phyloP scores from a whole-genome alignment of 2,888 invertebrate genomes.

The Sarcophaga carnaria region DNA sequence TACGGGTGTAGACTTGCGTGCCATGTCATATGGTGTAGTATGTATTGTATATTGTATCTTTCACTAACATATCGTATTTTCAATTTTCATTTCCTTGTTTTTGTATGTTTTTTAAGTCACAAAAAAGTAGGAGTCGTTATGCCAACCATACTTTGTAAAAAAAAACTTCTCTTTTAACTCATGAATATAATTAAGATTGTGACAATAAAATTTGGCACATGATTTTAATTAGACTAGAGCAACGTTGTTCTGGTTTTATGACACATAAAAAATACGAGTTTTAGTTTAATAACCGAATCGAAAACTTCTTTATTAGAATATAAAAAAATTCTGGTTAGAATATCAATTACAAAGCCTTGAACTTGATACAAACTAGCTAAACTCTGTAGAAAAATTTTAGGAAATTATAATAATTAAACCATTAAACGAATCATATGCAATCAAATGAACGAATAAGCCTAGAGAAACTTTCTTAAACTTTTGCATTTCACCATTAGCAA shows the following conservation, averaged over 20 bases:
- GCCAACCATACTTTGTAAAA: background rate
- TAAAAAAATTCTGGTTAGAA: background rate
- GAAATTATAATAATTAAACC: background rate
- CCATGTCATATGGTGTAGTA: conserved; percentile 21
- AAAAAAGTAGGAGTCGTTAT: conserved; percentile 5
- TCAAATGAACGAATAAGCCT: too few species aligned
- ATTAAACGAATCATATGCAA: too few species aligned
- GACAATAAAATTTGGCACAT: conserved; percentile 49
- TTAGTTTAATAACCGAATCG: background rate
- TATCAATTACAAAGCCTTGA: conserved; percentile 10
- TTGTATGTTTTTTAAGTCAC: background rate
- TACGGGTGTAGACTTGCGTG: conserved; percentile 37
- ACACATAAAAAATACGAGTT: conserved; percentile 21
- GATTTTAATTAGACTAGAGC: conserved; percentile 47
- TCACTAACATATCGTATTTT: conserved; percentile 17
- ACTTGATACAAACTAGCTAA: conserved; percentile 16
- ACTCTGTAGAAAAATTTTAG: background rate
- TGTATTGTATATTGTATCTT: background rate
- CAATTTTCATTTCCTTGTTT: background rate
- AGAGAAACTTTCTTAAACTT: too few species aligned
- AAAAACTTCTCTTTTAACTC: background rate
- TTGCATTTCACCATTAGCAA: too few species aligned
- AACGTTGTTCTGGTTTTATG: background rate
- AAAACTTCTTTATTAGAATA: conserved; percentile 14
- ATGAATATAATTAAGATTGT: conserved; percentile 50